A percentile compares a stretch with the other conserved stretches of the same genome.
Evolutionary conservation across 2,888 invertebrate genomes (phyloP).

Genomic region (Galerucella pusilla): DNA sequence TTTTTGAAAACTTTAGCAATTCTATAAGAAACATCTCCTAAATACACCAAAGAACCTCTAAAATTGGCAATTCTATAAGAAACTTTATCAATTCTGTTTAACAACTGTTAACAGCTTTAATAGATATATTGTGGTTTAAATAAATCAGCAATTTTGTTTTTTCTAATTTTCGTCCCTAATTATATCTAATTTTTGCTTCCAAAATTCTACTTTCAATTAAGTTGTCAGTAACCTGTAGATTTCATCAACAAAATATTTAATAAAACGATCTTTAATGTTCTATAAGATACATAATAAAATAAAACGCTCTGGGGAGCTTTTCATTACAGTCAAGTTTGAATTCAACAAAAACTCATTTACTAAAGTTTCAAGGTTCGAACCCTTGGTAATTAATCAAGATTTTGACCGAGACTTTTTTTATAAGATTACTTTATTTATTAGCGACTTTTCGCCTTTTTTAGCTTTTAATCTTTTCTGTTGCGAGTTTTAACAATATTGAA

Average conservation of each 20-base stretch:
- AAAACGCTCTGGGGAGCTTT: constrained; percentile 25
- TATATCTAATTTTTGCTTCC: too few species aligned
- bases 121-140: too few species aligned
- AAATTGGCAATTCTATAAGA: too few species aligned
- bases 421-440: constrained; percentile 33
- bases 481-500: background rate
- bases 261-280: constrained; percentile 33
- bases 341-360: constrained; percentile 39
- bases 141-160: too few species aligned
- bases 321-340: constrained; percentile 37
- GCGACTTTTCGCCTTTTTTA: constrained; percentile 27
- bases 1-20: too few species aligned
- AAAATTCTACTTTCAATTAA: background rate
- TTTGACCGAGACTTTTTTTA: constrained; percentile 28
- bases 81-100: too few species aligned
- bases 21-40: too few species aligned
- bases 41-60: too few species aligned
- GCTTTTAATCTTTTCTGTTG: constrained; percentile 11
- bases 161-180: too few species aligned
- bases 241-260: constrained; percentile 22
- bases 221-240: constrained; percentile 24
- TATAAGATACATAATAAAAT: constrained; percentile 36
- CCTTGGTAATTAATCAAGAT: constrained; percentile 35
- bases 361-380: constrained; percentile 33
- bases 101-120: too few species aligned